Evolutionary conservation across 92 coral and sea anemone genomes (phyloP), one percentile per base, ranked within the genome.

Genomic region (Epizoanthus fatuus): DNA sequence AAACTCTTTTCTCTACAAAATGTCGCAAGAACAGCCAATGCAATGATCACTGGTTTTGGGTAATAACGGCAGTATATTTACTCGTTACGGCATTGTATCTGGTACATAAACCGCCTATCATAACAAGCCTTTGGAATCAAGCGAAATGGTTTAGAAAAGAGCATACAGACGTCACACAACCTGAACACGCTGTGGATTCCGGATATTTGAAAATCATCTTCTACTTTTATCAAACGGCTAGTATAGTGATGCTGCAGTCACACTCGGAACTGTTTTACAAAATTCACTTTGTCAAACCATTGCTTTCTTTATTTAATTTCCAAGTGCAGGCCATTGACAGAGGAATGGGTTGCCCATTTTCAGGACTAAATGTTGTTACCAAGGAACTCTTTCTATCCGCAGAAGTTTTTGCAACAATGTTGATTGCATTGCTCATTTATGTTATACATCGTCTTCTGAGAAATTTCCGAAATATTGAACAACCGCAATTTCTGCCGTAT

Each of bases 31-130:
- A 55, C 11, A 65, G 73, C 12, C n/a, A 81, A 4, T 90, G 93
- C 55, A 45, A 81, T 7, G 83, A 80, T 81, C 75, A 79, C 58
- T 79, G 62, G 90, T 90, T 90, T 35, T 90, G 93, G 93, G 0
- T 68, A 16, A 58, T 54, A 6, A 53, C 72, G 0, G n/a, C 47
- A 9, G 13, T 74, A 4, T 86, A 66, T 57, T 40, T 79, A 3
- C 2, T 76, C 5, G 44, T 52, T 16, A 54, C 85, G 55, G 51
- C 92, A 2, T 22, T 68, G 22, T 89, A 85, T 63, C 39, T 89
- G 25, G 62, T 89, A n/a, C 66, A 63, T 14, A 85, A 71, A 52
- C 86, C 92, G 53, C 85, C 80, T 17, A 45, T 88, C 4, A 42
- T 67, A 19, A 14, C 84, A 2, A 2, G 16, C 10, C 56, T 86